Conservation (phyloP, 2,113 vertebrate genomes). For the Lates calcarifer region DNA sequence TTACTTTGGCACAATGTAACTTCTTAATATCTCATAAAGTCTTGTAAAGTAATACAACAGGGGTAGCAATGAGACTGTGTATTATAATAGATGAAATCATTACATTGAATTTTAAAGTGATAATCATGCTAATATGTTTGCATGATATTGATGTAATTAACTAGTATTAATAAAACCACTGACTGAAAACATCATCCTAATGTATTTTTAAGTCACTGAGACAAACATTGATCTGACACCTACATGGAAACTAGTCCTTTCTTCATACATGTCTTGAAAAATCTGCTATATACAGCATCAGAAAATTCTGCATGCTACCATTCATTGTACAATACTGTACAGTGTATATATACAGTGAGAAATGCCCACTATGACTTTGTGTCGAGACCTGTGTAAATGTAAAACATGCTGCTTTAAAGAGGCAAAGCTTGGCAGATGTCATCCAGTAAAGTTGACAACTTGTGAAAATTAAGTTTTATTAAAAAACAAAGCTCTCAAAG, state of each 20-base stretch:
- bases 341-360: conserved; percentile 38
- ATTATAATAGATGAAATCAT: conserved; percentile 16
- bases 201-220: conserved; percentile 7
- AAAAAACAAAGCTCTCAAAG: conserved; percentile 56
- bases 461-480: conserved; percentile 59
- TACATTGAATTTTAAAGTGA: conserved; percentile 7
- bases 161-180: conserved; percentile 62
- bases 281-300: conserved; percentile 10
- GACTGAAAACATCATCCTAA: conserved; percentile 9
- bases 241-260: neutral
- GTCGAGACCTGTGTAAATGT: conserved; percentile 78
- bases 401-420: conserved; percentile 72
- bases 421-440: conserved; percentile 44
- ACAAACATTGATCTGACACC: conserved; percentile 10
- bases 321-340: conserved; percentile 31
- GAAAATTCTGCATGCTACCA: conserved; percentile 19
- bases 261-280: neutral
- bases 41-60: conserved; percentile 1
- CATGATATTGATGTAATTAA: conserved; percentile 22
- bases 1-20: conserved; percentile 35
- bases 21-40: conserved; percentile 3
- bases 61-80: conserved; percentile 14
- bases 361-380: conserved; percentile 69
- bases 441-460: conserved; percentile 47
- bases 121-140: conserved; percentile 20